Evolutionary conservation across 2,888 invertebrate species (phyloP), one percentile per base, ranked within the genome.

Genomic region (Pseudococcus jackbeardsleyi): DNA sequence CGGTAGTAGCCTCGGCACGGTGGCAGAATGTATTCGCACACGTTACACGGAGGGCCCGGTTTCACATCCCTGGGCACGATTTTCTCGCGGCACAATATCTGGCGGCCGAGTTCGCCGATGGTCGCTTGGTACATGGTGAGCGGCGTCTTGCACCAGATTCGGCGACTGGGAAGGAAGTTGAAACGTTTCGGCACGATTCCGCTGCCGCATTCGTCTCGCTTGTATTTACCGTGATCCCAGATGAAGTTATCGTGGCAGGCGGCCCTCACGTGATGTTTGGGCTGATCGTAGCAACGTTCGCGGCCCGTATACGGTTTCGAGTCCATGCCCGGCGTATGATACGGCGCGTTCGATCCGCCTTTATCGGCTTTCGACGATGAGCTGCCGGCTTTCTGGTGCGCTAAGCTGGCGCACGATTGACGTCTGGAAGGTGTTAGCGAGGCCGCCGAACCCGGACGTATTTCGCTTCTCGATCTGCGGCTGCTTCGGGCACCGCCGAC

Each of bases 1-100:
- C 87, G 87, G 54, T 87, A 87, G 72, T 87, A 87, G 17, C 79
- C 87, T 12, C 79, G 79, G 72, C 87, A 87, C 33, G 72, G 72
- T 12, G 87, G 87, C 17, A 87, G 33, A 17, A 87, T 48, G 79
- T 79, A 87, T 50, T 87, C 87, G 77, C 15, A 19, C 12, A 87
- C 26, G 79, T 79, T 87, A 50, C 77, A 87, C 50, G 87, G 87
- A 33, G 87, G 87, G 1, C 11, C 87, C 17, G 87, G 50, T 42
- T 77, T 48, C 50, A 87, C 72, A 33, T 77, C 33, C n/a, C 79
- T 46, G 26, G 50, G 33, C 9, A 87, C 77, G 22, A 77, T n/a
- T 26, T 72, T 46, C 87, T 87, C 87, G 64, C 79, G 68, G 79
- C 87, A 87, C 26, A 87, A 48, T 17, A 87, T 72, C 79, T 87